Base-by-base conservation (phyloP, 2,888 invertebrate species). In the Calliphora vomitoria region DNA sequence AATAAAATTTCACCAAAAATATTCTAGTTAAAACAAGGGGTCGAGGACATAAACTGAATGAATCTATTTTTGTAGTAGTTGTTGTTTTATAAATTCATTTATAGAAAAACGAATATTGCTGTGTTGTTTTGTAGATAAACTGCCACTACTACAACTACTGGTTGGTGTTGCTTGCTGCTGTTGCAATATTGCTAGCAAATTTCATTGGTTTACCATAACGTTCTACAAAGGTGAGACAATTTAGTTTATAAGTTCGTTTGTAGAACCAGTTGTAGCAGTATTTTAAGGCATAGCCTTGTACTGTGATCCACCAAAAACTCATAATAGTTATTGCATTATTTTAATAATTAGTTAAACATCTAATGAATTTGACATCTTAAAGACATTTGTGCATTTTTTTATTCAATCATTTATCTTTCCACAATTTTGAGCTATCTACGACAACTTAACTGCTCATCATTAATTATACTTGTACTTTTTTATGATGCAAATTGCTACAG, bases 1-100 rank as follows among this genome's bases (percentile, higher is more conserved):
- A 80, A 87, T 78, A 84, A 87, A 85, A 82, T 82, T 79, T 82
- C 82, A 69, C 82, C 87, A 79, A 85, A 69, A 85, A 85, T 78
- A 62, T 87, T 87, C 79, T 64, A 82, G 80, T 38, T 60, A 47
- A 85, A 85, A 69, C 68, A 79, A 44, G 55, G 69, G 76, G 58
- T 47, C 68, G 72, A 66, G 82, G 68, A 69, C 55, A 66, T 38
- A 53, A 75, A 58, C 74, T 82, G 64, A 74, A 82, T 82, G 64
- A 74, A 82, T 58, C 68, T 44, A 71, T 74, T 58, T 47, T 35
- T 44, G 60, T 81, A 35, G 47, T 66, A 75, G 76, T 53, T 81
- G 78, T 87, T 74, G 66, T 82, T 84, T 55, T 79, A 82, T 66
- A 74, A 85, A 82, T 78, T 82, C 85, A 80, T 74, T 87, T 74